Conservation (phyloP, 2,797 vertebrate genomes). For the Schizothorax lantsangensis region DNA sequence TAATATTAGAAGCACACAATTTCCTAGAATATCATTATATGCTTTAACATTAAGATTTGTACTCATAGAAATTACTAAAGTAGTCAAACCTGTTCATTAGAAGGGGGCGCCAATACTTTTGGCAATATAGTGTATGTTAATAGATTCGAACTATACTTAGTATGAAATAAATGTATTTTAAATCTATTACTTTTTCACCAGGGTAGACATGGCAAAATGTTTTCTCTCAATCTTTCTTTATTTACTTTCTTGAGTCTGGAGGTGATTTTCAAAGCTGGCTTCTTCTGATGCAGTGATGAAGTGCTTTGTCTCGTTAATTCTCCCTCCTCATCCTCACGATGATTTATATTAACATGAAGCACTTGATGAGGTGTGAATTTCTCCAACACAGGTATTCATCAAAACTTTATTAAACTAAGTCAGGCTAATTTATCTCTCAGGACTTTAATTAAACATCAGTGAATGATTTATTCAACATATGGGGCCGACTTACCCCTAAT, state of each 20-base stretch:
- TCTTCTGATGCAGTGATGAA: neutral
- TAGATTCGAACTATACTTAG: too few species aligned
- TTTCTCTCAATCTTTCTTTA: neutral
- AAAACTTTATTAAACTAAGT: slow-evolving; percentile 20
- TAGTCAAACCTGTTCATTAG: too few species aligned
- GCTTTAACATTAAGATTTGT: too few species aligned
- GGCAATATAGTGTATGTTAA: too few species aligned
- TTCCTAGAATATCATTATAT: too few species aligned
- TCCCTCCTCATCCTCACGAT: neutral
- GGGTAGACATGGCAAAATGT: too few species aligned
- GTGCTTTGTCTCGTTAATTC: neutral
- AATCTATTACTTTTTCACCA: too few species aligned
- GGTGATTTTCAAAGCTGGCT: neutral
- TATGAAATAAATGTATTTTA: too few species aligned
- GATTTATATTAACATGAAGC: neutral
- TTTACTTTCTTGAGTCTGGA: neutral
- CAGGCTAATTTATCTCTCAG: slow-evolving; percentile 26
- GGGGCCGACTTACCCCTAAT: slow-evolving; percentile 17
- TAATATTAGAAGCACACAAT: too few species aligned
- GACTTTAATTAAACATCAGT: slow-evolving; percentile 48
- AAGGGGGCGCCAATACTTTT: too few species aligned
- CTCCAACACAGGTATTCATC: slow-evolving; percentile 37
- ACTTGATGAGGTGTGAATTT: slow-evolving; percentile 9
- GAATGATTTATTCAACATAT: slow-evolving; percentile 44
- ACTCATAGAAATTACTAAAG: too few species aligned